Evolutionary conservation across 2,888 invertebrate species (phyloP).

Genomic region (Schizotus pectinicornis): DNA sequence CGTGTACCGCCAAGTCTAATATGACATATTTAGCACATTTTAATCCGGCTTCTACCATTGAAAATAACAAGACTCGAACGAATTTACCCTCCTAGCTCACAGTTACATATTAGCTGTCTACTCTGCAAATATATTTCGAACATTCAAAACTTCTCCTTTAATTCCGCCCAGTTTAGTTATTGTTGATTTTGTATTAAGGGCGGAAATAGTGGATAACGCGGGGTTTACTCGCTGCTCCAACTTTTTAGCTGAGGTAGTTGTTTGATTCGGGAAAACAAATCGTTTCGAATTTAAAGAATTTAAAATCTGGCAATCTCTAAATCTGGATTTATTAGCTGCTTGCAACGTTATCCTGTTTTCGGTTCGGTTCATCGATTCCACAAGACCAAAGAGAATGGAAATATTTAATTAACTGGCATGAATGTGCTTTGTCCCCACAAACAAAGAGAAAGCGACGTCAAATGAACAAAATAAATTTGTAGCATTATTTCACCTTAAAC

Average conservation of each 20-base stretch:
- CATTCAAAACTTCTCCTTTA: constrained; percentile 14
- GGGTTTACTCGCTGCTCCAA: too few relatives aligned
- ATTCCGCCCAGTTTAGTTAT: constrained; percentile 15
- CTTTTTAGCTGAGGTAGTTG: too few relatives aligned
- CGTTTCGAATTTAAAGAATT: too few relatives aligned
- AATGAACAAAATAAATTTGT: constrained; percentile 12
- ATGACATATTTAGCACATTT: neutral
- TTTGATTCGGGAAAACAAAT: too few relatives aligned
- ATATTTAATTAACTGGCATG: constrained; percentile 27
- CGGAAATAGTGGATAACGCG: neutral
- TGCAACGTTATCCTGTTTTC: constrained; percentile 6
- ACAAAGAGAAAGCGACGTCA: constrained; percentile 12
- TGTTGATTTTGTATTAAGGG: constrained; percentile 23
- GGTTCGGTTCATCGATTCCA: constrained; percentile 20
- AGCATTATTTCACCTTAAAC: constrained; percentile 8
- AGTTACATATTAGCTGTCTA: constrained; percentile 6
- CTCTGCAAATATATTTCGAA: constrained; percentile 21
- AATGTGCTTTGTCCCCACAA: constrained; percentile 20
- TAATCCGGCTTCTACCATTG: constrained; percentile 12
- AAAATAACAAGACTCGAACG: constrained; percentile 4
- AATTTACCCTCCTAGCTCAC: constrained; percentile 11
- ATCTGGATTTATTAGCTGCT: too few relatives aligned
- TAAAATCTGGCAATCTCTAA: too few relatives aligned
- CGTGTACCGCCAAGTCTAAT: too few relatives aligned
- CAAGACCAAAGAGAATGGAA: constrained; percentile 15